Base-by-base conservation (phyloP, 2,113 vertebrate species). In the Regulus satrapa region DNA sequence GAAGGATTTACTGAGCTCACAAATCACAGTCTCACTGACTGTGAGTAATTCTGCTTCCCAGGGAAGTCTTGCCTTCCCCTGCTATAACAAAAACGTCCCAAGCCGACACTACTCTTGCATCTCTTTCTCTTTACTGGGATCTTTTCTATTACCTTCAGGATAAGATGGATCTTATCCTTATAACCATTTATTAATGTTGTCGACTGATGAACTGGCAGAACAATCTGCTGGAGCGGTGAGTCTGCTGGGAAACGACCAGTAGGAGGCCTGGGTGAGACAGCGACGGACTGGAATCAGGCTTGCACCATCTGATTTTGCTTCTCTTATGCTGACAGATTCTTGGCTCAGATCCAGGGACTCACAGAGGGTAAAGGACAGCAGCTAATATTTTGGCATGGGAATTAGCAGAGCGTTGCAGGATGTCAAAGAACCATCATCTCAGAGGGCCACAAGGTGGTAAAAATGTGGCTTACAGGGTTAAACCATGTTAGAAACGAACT, bases 301-400 rank as follows among this genome's bases (percentile, higher is more conserved):
- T 84, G 76, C 73, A 93, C 83, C 95, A 89, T 89, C 90, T 91
- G 79, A 95, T 48, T 94, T 93, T 89, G 61, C 72, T 92, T 93
- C 88, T 81, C 45, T 56, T 81, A 45, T 16, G 62, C 66, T 95
- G 96, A 97, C 85, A 95, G 95, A 67, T 80, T 95, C 79, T 95
- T 97, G 96, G 93, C 94, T 92, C 51, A 79, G 68, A 34, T 26
- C 20, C 84, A 88, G 63, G 62, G 80, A 92, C 40, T 85, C 77
- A 58, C 36, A 79, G 41, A 95, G 69, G 95, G 75, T 91, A 87
- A 92, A 92, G 68, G 77, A 89, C 76, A 83, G 90, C 91, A 95
- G 78, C 54, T 94, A 96, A 91, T 92, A 92, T 92, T 92, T 96
- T 94, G 91, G 88, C 92, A 94, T 79, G 55, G 62, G 89, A 97